A percentile compares a stretch with the other conserved stretches of the same genome.
phyloP scores from a whole-genome alignment of 2,797 vertebrate species.

The Periophthalmus magnuspinnatus region DNA sequence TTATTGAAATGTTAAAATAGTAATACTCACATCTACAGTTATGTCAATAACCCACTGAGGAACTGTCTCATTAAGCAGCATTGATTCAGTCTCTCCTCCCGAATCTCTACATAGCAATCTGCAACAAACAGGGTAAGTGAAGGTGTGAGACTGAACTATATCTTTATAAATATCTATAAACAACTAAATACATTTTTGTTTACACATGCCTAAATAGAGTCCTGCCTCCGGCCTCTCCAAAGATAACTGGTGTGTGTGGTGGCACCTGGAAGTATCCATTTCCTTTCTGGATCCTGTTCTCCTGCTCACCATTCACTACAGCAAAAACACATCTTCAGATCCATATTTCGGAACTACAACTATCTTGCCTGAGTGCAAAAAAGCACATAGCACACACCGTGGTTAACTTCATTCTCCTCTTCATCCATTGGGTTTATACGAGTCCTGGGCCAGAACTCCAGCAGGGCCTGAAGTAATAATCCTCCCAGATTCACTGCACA shows the following conservation, averaged over 20 bases:
- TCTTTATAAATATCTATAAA: not conserved
- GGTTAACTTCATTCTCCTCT: conserved; percentile 95
- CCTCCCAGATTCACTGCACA: conserved; percentile 93
- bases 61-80: conserved; percentile 98
- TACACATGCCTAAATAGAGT: conserved; percentile 92
- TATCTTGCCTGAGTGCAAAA: not conserved
- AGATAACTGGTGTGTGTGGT: conserved; percentile 97
- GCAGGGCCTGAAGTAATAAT: conserved; percentile 91
- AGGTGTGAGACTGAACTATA: not conserved
- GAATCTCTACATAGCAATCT: conserved; percentile 98
- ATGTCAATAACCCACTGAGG: conserved; percentile 99
- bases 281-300: conserved; percentile 94
- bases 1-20: not conserved
- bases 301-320: conserved; percentile 94
- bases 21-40: conserved; percentile 94
- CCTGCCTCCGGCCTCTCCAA: conserved; percentile 95
- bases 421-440: conserved; percentile 97
- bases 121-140: conserved; percentile 1
- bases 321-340: not conserved
- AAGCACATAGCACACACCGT: conserved; percentile 75
- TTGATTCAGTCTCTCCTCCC: conserved; percentile 96
- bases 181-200: not conserved
- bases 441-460: conserved; percentile 98
- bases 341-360: not conserved
- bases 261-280: conserved; percentile 99